phyloP scores from a whole-genome alignment of 2,113 vertebrate species.

The Sula dactylatra region DNA sequence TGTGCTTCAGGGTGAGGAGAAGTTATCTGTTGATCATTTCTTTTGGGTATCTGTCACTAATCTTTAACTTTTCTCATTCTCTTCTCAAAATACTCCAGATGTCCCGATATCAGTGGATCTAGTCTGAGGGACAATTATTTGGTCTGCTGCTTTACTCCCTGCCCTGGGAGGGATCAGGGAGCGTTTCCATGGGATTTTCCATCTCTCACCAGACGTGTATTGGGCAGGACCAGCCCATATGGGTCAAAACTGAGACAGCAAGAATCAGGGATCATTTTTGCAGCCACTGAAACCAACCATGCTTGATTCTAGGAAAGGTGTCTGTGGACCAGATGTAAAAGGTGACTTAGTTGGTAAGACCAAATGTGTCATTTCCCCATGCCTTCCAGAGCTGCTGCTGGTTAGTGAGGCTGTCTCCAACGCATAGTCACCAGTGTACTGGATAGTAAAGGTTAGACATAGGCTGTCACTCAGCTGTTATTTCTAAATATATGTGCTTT shows the following conservation, averaged over 20 bases:
- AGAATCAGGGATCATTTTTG: background rate
- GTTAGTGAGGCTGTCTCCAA: background rate
- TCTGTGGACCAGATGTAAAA: background rate
- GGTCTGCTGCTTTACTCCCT: background rate
- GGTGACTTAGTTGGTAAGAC: background rate
- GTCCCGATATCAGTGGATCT: too few species aligned
- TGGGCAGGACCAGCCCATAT: background rate
- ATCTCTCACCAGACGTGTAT: fast-evolving
- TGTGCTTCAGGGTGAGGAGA: background rate
- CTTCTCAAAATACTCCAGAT: background rate
- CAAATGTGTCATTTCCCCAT: background rate
- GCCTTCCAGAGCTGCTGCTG: background rate
- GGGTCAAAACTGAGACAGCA: background rate
- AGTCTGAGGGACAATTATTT: background rate
- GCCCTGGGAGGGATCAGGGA: background rate
- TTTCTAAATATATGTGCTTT: background rate
- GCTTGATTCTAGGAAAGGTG: background rate
- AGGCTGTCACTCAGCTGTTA: background rate
- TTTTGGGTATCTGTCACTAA: background rate
- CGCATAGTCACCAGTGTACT: background rate
- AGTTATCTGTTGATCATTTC: background rate
- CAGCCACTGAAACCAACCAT: background rate
- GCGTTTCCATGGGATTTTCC: background rate
- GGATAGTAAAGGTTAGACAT: background rate
- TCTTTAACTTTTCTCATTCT: background rate